Evolutionary conservation across 1,140 invertebrate genomes (phyloP).

Genomic region (Macrostomum lignano): DNA sequence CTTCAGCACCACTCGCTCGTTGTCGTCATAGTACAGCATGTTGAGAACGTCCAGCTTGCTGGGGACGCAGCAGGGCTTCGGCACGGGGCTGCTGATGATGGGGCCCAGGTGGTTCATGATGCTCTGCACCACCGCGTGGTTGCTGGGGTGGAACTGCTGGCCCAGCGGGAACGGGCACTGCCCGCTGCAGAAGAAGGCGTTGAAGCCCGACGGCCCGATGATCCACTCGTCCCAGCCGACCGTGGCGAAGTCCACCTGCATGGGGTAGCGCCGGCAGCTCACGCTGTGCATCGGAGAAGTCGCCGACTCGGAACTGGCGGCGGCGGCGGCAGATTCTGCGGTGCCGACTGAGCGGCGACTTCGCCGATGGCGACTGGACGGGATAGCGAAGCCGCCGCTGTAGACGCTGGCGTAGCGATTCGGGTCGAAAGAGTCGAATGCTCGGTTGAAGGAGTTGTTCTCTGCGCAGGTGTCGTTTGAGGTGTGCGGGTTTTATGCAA

Average conservation of each 20-base stretch:
- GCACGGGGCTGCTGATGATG: constrained; percentile 25
- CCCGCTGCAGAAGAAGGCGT: constrained; percentile 37
- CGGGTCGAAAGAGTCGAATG: background rate
- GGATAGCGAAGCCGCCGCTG: constrained; percentile 2
- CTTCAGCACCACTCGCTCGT: constrained; percentile 39
- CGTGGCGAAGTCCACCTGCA: constrained; percentile 34
- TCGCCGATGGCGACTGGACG: constrained; percentile 1
- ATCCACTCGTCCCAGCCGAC: constrained; percentile 36
- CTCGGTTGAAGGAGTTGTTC: too few species aligned
- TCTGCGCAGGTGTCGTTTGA: too few species aligned
- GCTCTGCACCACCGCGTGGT: constrained; percentile 39
- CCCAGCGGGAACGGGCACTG: constrained; percentile 34
- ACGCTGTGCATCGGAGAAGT: constrained; percentile 5
- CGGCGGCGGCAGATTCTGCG: background rate
- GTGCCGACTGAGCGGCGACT: background rate
- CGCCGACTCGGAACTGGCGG: background rate
- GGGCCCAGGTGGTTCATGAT: constrained; percentile 34
- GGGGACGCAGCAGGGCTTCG: constrained; percentile 36
- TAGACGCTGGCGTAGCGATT: constrained; percentile 3
- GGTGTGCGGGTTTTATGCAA: too few species aligned
- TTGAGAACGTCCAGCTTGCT: constrained; percentile 34
- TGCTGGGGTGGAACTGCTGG: constrained; percentile 33
- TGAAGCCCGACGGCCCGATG: constrained; percentile 36
- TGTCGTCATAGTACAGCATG: constrained; percentile 38
- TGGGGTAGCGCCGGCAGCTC: constrained; percentile 18